phyloP scores from a whole-genome alignment of 1,140 invertebrate genomes.

The Polypedilum pembai region DNA sequence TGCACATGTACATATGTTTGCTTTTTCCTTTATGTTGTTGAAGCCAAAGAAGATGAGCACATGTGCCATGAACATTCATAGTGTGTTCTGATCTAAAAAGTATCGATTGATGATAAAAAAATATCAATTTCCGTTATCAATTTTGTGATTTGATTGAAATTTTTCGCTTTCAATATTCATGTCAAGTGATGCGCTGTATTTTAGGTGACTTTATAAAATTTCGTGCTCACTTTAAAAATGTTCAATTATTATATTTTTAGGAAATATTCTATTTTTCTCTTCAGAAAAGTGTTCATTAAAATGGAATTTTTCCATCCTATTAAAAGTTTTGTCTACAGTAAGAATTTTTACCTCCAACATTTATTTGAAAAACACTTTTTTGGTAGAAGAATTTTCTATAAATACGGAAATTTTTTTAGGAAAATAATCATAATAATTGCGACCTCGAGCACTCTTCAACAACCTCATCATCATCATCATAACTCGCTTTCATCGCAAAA shows the following conservation, averaged over 20 bases:
- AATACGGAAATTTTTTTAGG: no score
- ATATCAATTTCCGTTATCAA: slow-evolving; percentile 13
- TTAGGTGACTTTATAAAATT: not conserved
- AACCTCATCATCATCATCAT: not conserved
- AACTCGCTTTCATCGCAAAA: not conserved
- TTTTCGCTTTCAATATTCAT: not conserved
- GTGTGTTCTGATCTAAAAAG: not conserved
- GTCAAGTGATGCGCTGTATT: not conserved
- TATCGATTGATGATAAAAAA: not conserved
- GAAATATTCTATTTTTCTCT: not conserved
- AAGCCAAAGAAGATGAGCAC: not conserved
- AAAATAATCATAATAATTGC: not conserved
- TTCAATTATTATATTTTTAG: not conserved
- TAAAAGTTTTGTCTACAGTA: no score
- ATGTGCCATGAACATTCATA: no score
- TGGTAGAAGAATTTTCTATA: no score
- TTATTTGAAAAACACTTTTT: no score
- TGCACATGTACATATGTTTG: not conserved
- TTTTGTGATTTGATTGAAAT: slow-evolving; percentile 2
- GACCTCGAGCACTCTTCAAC: not conserved
- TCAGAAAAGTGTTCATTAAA: no score
- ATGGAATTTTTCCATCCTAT: no score
- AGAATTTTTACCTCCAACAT: no score
- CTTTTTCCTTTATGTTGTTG: not conserved
- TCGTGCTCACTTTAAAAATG: not conserved